phyloP scores from a whole-genome alignment of 1,140 invertebrate genomes.

The Ceratoteleas bidentatus region DNA sequence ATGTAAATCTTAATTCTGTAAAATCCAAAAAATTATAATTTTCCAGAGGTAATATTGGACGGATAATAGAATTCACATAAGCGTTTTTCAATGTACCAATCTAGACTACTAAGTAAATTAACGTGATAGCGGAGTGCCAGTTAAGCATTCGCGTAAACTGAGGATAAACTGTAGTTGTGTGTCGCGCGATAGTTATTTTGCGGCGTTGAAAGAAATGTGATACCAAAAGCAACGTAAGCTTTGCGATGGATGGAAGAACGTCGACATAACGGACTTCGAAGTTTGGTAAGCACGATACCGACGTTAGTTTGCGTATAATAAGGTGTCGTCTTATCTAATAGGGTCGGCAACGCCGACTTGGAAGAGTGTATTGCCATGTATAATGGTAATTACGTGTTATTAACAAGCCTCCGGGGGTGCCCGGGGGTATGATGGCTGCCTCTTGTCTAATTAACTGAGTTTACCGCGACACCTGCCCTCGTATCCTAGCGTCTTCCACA shows the following conservation, averaged over 20 bases:
- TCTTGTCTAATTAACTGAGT: constrained; percentile 83
- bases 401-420: constrained; percentile 80
- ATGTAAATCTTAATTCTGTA: too few species aligned
- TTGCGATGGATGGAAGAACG: constrained; percentile 69
- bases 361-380: constrained; percentile 82
- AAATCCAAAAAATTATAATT: too few species aligned
- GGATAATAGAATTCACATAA: neutral
- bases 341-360: constrained; percentile 75
- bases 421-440: constrained; percentile 77
- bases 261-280: constrained; percentile 69
- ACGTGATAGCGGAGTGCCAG: constrained; percentile 29
- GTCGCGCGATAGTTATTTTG: constrained; percentile 55
- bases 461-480: constrained; percentile 82
- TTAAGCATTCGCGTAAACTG: constrained; percentile 40
- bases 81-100: neutral
- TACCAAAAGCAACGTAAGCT: constrained; percentile 63
- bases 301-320: constrained; percentile 81
- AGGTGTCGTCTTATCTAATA: constrained; percentile 83
- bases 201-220: constrained; percentile 65
- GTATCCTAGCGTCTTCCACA: constrained; percentile 78
- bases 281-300: constrained; percentile 75
- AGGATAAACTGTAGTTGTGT: constrained; percentile 40
- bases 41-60: neutral
- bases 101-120: constrained; percentile 24
- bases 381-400: constrained; percentile 82